Conservation (phyloP, 2,797 vertebrate genomes). For the Sphenopsis melanotis region DNA sequence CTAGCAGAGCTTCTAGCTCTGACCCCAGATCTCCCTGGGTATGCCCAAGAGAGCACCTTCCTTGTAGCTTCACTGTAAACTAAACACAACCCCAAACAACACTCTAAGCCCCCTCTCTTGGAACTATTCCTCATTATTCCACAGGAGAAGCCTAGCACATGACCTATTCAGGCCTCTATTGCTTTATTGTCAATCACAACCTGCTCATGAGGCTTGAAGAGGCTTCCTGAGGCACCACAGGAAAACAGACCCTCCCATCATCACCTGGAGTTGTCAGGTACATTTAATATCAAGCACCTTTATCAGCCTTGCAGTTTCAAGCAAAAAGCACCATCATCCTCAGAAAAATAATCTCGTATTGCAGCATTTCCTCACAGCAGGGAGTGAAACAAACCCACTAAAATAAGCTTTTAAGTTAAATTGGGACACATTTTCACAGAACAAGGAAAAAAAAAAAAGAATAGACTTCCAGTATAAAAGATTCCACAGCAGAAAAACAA, state of each 20-base stretch:
- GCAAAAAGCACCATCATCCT: background rate
- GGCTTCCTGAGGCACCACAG: background rate
- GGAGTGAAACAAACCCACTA: background rate
- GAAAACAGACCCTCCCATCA: background rate
- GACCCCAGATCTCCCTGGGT: background rate
- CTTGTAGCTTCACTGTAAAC: background rate
- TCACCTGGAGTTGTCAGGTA: background rate
- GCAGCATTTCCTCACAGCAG: background rate
- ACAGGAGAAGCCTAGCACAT: fast-evolving
- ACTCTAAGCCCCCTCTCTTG: background rate
- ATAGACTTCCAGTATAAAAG: background rate
- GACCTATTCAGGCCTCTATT: background rate
- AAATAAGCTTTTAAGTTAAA: background rate
- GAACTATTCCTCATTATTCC: background rate
- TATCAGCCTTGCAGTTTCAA: background rate
- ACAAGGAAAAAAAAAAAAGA: background rate
- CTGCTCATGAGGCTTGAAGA: background rate
- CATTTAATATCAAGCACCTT: background rate
- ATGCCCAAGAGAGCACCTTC: fast-evolving
- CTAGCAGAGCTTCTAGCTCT: background rate
- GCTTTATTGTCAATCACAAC: background rate
- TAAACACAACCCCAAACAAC: background rate
- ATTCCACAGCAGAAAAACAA: conserved; percentile 18
- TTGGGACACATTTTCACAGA: background rate
- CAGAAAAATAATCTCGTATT: conserved; percentile 31